These are phyloP conservation scores for Argentina silus DNA, from an alignment of 2,797 vertebrate genomes.

Conservation along the genomic window DNA sequence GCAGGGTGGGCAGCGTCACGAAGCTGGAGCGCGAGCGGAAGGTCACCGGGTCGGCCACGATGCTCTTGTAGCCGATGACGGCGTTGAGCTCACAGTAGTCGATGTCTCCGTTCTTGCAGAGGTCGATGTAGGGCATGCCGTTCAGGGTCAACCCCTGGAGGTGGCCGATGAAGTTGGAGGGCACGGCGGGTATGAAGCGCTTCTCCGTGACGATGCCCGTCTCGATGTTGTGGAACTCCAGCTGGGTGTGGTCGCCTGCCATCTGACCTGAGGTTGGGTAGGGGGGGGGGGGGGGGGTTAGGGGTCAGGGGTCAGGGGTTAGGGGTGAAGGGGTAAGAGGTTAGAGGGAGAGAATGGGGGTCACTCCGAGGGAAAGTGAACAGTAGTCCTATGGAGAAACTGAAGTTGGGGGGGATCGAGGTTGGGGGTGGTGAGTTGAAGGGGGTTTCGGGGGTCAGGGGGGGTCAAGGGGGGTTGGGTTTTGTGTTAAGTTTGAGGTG, in stretches of 20 bases:
- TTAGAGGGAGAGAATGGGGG: neutral
- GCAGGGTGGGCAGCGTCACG: slow-evolving; percentile 93
- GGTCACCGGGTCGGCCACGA: slow-evolving; percentile 97
- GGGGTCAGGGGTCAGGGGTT: neutral
- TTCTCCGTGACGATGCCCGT: slow-evolving; percentile 98
- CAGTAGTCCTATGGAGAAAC: too few relatives aligned
- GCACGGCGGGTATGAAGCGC: slow-evolving; percentile 93
- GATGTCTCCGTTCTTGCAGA: slow-evolving; percentile 99
- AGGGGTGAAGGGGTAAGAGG: too few relatives aligned
- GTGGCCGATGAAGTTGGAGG: slow-evolving; percentile 99
- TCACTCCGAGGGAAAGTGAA: too few relatives aligned
- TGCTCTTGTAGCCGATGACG: slow-evolving; percentile 97
- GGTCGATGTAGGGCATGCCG: slow-evolving; percentile 98
- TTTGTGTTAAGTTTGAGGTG: neutral
- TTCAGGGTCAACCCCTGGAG: slow-evolving; percentile 97
- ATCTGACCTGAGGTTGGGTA: slow-evolving; percentile 88
- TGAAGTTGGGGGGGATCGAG: slow-evolving; percentile 1
- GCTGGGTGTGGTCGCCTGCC: slow-evolving; percentile 96
- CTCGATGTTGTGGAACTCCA: slow-evolving; percentile 99
- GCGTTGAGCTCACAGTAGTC: slow-evolving; percentile 99
- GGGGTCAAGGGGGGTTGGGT: neutral
- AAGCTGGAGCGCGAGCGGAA: slow-evolving; percentile 98
- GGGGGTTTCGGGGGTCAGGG: neutral
- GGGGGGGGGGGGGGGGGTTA: slow-evolving; percentile 24
- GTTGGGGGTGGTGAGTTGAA: neutral